Conservation (phyloP, 1,140 invertebrate genomes). For the Campoletis sonorensis region DNA sequence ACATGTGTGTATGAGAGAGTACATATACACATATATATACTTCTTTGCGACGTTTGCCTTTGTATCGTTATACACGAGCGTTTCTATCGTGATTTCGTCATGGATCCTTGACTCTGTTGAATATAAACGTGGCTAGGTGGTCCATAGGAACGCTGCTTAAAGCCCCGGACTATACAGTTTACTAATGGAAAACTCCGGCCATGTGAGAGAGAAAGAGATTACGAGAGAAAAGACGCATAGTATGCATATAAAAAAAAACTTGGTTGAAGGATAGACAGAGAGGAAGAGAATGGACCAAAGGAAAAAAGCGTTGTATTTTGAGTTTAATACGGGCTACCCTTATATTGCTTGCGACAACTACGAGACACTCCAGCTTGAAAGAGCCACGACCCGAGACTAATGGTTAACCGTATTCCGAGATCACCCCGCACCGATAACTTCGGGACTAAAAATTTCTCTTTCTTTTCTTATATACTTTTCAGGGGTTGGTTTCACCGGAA, state of each 20-base stretch:
- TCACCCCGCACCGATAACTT: neutral
- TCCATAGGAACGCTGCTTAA: neutral
- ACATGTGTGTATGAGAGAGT: neutral
- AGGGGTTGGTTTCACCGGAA: too few relatives aligned
- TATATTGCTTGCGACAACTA: slow-evolving; percentile 9
- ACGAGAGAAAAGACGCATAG: slow-evolving; percentile 16
- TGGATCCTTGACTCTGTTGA: slow-evolving; percentile 67
- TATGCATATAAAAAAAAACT: neutral
- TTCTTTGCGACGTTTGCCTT: slow-evolving; percentile 45
- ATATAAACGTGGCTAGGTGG: slow-evolving; percentile 43
- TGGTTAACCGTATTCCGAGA: slow-evolving; percentile 49
- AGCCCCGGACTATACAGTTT: slow-evolving; percentile 34
- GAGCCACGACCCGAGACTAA: slow-evolving; percentile 52
- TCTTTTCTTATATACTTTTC: neutral
- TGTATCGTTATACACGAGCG: slow-evolving; percentile 5
- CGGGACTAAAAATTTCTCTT: neutral
- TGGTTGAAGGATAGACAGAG: slow-evolving; percentile 1
- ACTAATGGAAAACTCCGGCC: slow-evolving; percentile 50
- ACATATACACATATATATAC: neutral
- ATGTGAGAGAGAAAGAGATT: neutral
- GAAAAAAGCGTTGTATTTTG: slow-evolving; percentile 36
- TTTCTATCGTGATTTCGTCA: slow-evolving; percentile 69
- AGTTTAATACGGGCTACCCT: neutral
- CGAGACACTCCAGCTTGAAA: slow-evolving; percentile 7
- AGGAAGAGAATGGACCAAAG: neutral